Evolutionary conservation across 2,113 vertebrate species (phyloP), one percentile per base, ranked within the genome.

Genomic region (Mionectes macconnelli): DNA sequence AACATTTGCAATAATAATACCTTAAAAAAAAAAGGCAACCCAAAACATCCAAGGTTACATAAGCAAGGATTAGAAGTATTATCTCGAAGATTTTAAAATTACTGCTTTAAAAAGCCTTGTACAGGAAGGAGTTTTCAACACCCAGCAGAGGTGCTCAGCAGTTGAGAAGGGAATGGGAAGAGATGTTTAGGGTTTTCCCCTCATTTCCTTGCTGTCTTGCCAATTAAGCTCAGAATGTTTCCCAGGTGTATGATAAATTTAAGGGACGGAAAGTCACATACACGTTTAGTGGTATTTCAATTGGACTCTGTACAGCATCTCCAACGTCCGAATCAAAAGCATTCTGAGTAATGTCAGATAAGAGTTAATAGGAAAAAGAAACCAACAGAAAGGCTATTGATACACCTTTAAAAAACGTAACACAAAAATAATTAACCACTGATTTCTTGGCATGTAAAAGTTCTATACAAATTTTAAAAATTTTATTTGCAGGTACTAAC

Each of bases 401-500:
- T 45, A 96, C 30, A 89, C 53, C 83, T 90, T 96, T 92, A 76
- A 68, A 83, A 94, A 94, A 59, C 3, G 2, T 74, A 96, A 96
- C 88, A 94, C 96, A 63, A 95, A 95, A 96, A 96, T 93, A 97
- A 96, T 93, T 96, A 95, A 90, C 68, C 88, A 97, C 68, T 75
- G 49, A 94, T 96, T 92, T 92, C 86, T 96, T 94, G 90, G 88
- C 96, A 89, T 96, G 93, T 91, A 94, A 94, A 95, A 96, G 92
- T 96, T 96, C 94, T 96, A 93, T 95, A 97, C 83, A 97, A 97
- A 96, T 72, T 86, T 96, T 94, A 96, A 96, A 97, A 97, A 97
- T 95, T 97, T 97, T 97, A 97, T 97, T 97, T 96, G 96, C 83
- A 96, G 90, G 86, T 95, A 96, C 96, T 96, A 96, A 91, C 94